phyloP scores from a whole-genome alignment of 1,140 invertebrate species.

The Melanaphis sacchari region DNA sequence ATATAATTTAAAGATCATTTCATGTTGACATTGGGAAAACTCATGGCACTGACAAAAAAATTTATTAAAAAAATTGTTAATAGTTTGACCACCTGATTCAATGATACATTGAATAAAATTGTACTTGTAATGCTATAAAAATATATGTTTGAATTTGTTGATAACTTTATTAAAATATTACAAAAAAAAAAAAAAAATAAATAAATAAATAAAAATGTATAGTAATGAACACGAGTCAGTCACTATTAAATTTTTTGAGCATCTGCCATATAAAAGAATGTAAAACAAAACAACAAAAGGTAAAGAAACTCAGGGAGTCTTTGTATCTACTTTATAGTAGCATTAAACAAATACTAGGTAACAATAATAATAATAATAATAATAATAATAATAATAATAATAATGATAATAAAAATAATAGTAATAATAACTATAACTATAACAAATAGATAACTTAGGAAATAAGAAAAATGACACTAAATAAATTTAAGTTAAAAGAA shows the following conservation, averaged over 20 bases:
- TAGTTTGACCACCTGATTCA: neutral
- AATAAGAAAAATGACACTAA: constrained; percentile 23
- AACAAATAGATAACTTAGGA: constrained; percentile 43
- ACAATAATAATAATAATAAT: constrained; percentile 35
- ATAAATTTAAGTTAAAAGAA: constrained; percentile 9
- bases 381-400: constrained; percentile 42
- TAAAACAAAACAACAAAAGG: constrained; percentile 30
- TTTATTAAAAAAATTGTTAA: neutral
- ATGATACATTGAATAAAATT: neutral
- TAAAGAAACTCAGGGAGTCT: neutral
- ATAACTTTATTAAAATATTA: constrained; percentile 22
- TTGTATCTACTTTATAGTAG: constrained; percentile 28
- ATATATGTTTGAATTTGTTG: neutral
- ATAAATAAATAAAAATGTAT: neutral
- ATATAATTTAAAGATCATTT: constrained; percentile 14
- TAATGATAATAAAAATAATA: constrained; percentile 24
- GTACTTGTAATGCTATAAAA: neutral
- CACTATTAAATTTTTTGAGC: constrained; percentile 55
- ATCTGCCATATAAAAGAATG: constrained; percentile 40
- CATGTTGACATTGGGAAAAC: neutral
- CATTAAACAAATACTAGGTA: constrained; percentile 51
- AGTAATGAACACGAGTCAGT: constrained; percentile 52
- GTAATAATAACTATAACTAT: constrained; percentile 35
- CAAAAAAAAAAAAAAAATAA: neutral
- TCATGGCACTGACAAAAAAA: constrained; percentile 31